Percentiles rank a stretch among this genome's conserved stretches.
Conservation (phyloP, 2,113 vertebrate genomes). For the Marmota monax region DNA sequence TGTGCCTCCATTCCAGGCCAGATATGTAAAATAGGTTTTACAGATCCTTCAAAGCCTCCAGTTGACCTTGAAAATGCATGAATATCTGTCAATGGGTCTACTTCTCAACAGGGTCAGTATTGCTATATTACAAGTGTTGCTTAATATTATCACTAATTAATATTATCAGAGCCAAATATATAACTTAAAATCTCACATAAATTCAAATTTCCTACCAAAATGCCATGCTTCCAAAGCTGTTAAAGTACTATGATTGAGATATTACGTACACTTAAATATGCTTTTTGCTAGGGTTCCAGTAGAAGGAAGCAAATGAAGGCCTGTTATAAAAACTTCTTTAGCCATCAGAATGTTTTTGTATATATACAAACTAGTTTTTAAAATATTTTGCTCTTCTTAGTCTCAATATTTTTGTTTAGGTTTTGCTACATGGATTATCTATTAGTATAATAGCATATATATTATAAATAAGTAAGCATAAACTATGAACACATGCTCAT, state of each 20-base stretch:
- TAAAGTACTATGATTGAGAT: neutral
- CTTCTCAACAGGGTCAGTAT: constrained; percentile 15
- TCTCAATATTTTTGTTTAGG: constrained; percentile 25
- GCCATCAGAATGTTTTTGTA: constrained; percentile 16
- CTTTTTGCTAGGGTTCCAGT: neutral
- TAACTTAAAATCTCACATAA: constrained; percentile 7
- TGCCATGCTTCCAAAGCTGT: constrained; percentile 1
- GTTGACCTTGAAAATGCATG: constrained; percentile 9
- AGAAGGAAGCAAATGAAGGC: constrained; percentile 34
- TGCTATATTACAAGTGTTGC: constrained; percentile 9
- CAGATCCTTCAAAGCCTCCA: neutral
- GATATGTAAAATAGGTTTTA: constrained; percentile 50
- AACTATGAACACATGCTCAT: neutral
- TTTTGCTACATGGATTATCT: neutral
- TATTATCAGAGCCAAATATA: constrained; percentile 44
- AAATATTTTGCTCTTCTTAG: constrained; percentile 22
- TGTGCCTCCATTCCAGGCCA: neutral
- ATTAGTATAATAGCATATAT: neutral
- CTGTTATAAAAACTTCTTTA: constrained; percentile 42
- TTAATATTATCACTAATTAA: constrained; percentile 46
- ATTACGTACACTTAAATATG: neutral
- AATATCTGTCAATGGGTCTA: constrained; percentile 33
- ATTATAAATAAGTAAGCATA: constrained; percentile 27
- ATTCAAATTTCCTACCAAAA: constrained; percentile 41
- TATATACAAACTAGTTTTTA: neutral